phyloP scores from a whole-genome alignment of 2,888 invertebrate genomes.

The Zhuqinia jingwanae region DNA sequence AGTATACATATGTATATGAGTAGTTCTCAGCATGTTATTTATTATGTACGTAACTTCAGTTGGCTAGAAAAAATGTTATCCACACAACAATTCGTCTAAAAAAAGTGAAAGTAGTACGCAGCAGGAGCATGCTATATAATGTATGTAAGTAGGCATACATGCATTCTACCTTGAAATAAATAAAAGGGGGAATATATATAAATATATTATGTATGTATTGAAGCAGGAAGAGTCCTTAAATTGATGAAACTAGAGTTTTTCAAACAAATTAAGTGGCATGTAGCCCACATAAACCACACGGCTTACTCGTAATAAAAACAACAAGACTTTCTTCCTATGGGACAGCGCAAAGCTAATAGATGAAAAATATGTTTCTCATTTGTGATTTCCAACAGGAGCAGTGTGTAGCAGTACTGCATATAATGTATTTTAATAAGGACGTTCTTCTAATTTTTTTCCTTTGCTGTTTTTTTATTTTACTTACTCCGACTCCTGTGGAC shows the following conservation, averaged over 20 bases:
- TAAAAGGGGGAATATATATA: too few relatives aligned
- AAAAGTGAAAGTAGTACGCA: too few relatives aligned
- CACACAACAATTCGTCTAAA: too few relatives aligned
- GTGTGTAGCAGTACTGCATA: background rate
- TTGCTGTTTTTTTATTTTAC: background rate
- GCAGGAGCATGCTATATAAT: too few relatives aligned
- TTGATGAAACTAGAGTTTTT: constrained; percentile 38
- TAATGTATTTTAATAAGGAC: background rate
- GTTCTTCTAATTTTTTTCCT: constrained; percentile 10
- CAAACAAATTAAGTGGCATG: constrained; percentile 49
- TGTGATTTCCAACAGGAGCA: constrained; percentile 24
- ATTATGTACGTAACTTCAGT: too few relatives aligned
- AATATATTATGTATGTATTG: too few relatives aligned
- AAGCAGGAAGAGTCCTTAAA: background rate
- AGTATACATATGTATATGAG: too few relatives aligned
- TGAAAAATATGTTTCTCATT: constrained; percentile 9
- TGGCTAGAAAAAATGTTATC: too few relatives aligned
- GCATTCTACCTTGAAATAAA: too few relatives aligned
- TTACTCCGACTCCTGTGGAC: constrained; percentile 8
- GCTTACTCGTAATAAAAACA: constrained; percentile 35
- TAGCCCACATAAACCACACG: constrained; percentile 6
- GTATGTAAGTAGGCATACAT: too few relatives aligned
- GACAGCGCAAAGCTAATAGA: background rate
- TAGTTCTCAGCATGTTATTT: too few relatives aligned
- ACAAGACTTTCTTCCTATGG: background rate